Base-by-base conservation (phyloP, 53 echinoderm and acorn worm species). In the Stichopus horrens region DNA sequence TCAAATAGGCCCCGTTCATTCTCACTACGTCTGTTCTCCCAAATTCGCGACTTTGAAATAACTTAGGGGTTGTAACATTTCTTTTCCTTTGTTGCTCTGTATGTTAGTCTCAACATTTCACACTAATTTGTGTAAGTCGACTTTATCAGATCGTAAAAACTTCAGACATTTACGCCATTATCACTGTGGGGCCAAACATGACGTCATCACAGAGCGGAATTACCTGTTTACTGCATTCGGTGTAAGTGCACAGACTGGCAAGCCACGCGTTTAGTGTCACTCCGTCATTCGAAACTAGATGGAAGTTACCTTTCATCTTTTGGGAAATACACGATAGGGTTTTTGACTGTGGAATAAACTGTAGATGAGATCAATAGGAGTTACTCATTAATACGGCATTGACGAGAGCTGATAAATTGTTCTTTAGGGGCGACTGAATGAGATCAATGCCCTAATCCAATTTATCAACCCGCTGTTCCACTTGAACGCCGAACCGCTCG, bases 361-460 rank as follows among this genome's bases (percentile, higher is more conserved):
- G 13, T 51, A 21, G 23, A 23, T 53, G 51, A 85, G 83, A 85
- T 85, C 85, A 85, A 85, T 85, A 71, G 63, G 58, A 66, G 23
- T 65, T 18, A 59, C 23, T 65, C 65, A 53, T 51, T 85, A 53
- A 55, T 58, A 21, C 21, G 67, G 85, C 52, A 53, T 85, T 85
- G 9, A 66, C 21, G 83, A 55, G 58, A 81, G 81, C 20, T 85
- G 65, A 21, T 53, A 85, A 63, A 85, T 85, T 67, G 85, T 66
- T 67, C 85, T 67, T 85, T 65, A 68, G 63, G 85, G 63, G 63
- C 67, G 85, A 85, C 20, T 63, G 52, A 85, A 51, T 63, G 37
- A 85, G 85, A 85, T 85, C 85, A 85, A 85, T 85, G 85, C 66
- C 85, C 85, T 85, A 85, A 85, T 85, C 85, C 85, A 85, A 85